Conservation (phyloP, 2,888 invertebrate genomes). For the Acanthosoma haemorrhoidale region DNA sequence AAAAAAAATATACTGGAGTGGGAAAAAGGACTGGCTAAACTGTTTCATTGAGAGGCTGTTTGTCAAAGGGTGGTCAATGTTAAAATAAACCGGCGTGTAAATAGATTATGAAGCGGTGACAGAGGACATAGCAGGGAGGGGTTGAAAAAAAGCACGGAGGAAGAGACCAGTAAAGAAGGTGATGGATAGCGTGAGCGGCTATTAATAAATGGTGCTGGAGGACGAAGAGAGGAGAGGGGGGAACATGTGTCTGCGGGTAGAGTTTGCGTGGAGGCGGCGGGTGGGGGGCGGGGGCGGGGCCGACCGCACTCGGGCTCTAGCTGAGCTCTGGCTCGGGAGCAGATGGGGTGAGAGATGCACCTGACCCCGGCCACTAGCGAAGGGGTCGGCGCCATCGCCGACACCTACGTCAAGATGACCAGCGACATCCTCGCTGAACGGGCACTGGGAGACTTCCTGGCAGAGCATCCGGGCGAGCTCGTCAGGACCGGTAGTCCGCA, state of each 20-base stretch:
- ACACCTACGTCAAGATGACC: conserved; percentile 82
- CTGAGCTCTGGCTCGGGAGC: too few species aligned
- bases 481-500: conserved; percentile 90
- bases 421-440: conserved; percentile 84
- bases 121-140: background rate
- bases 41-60: background rate
- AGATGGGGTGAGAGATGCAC: conserved; percentile 45
- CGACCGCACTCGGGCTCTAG: background rate
- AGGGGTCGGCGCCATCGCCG: conserved; percentile 64
- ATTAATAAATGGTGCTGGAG: conserved; percentile 23
- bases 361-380: conserved; percentile 50
- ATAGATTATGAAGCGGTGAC: conserved; percentile 14
- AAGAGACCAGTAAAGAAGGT: conserved; percentile 12
- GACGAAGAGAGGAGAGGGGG: conserved; percentile 18
- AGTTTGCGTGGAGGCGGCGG: conserved; percentile 13
- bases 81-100: background rate
- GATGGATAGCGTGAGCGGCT: conserved; percentile 7
- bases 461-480: conserved; percentile 86
- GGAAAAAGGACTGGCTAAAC: background rate
- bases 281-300: conserved; percentile 20
- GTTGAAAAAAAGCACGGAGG: background rate
- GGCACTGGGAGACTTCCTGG: conserved; percentile 77
- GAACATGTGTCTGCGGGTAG: conserved; percentile 20
- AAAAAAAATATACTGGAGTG: background rate
- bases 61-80: background rate